Base-by-base conservation (phyloP, 2,888 invertebrate species). In the Nematopogon swammerdamellus region DNA sequence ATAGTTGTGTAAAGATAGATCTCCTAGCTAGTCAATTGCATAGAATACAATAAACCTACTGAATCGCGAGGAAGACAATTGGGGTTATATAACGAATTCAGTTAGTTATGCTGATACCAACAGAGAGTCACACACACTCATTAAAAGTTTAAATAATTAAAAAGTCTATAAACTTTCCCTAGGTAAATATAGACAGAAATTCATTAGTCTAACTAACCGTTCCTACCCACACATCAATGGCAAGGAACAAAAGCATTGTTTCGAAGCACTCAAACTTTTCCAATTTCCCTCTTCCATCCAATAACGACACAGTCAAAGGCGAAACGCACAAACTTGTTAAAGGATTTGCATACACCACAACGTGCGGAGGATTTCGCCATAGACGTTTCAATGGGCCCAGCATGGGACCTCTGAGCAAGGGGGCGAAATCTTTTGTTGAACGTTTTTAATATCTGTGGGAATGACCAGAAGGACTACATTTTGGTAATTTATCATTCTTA, bases 401-500 rank as follows among this genome's bases (percentile, higher is more conserved):
- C 77, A 67, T 75, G 77, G 69, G 68, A 65, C 70, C 72, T 60
- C 53, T 17, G 57, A 59, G 62, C 65, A 63, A 63, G 62, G 62
- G 69, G 76, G 73, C 68, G 66, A 65, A 62, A 51, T 63, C 66
- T 59, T 68, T 77, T 76, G 74, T 74, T 65, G 70, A 58, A 36
- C 59, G 64, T 60, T 64, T 76, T 72, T 79, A 79, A 79, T 79
- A 79, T 79, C 76, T 77, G 79, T 79, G 79, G 79, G 79, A 79
- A 79, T 76, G 70, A 73, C 76, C 77, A 74, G 72, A 69, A 73
- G 74, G 70, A 71, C 65, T 75, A 72, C 74, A 74, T 74, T 74
- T 75, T 62, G 70, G 72, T 71, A 72, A 79, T 79, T 77, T 77
- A 79, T 79, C 79, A 79, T 77, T 76, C 76, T 77, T 77, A 76